Evolutionary conservation across 2,888 invertebrate genomes (phyloP), one percentile per base, ranked within the genome.

Genomic region (Sclerodermus sp.): DNA sequence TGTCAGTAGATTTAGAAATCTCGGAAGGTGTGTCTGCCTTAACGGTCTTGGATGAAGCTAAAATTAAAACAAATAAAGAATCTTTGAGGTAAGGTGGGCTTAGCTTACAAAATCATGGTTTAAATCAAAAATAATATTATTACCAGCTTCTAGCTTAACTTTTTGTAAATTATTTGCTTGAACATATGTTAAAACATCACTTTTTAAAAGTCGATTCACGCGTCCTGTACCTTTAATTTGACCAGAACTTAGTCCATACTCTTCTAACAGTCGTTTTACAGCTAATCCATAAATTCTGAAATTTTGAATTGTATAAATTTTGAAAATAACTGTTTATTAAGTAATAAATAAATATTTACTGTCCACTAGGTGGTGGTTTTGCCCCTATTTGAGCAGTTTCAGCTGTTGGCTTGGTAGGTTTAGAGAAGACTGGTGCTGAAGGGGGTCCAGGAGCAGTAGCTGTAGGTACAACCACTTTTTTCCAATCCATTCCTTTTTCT

Each of bases 401-500:
- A 1, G 52, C 38, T 15, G 53, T 40, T 12, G 47, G 38, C 54
- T 61, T 54, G n/a, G n/a, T n/a, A n/a, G n/a, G n/a, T n/a, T n/a
- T n/a, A n/a, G n/a, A n/a, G n/a, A n/a, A n/a, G n/a, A n/a, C 13
- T n/a, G 34, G 13, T 3, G 13, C 13, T n/a, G 34, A 34, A 34
- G 13, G 16, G 9, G 63, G 4, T 43, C 57, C 57, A 17, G 39
- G n/a, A 15, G 39, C 18, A 14, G 58, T 52, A 12, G 51, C 47
- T 46, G 66, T 47, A n/a, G 80, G 79, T 51, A 78, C 56, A 49
- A 79, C 76, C 3, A 79, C 78, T 55, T 79, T 79, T 66, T 83
- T 80, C 84, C 84, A 84, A 64, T 86, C 85, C 68, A 84, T 83
- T 9, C 83, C 86, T 65, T 82, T 83, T 42, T 82, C 83, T 10